Evolutionary conservation across 2,888 invertebrate genomes (phyloP).

Genomic region (Galerucella nymphaeae): DNA sequence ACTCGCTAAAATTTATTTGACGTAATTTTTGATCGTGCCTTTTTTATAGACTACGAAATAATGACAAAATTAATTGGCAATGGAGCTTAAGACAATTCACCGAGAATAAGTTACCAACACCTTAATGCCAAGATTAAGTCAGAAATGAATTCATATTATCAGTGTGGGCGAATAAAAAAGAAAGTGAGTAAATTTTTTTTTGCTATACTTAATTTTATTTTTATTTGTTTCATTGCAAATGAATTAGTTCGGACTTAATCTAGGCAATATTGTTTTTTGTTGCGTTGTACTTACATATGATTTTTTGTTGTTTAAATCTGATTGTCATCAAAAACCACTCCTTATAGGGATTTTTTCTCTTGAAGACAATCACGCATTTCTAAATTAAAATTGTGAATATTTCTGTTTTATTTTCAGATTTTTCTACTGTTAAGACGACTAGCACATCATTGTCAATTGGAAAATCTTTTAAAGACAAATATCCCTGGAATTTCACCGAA

Average conservation of each 20-base stretch:
- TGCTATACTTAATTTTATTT: neutral
- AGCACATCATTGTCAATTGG: neutral
- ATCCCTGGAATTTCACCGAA: neutral
- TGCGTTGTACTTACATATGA: too few species aligned
- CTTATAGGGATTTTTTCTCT: too few species aligned
- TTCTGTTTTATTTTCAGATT: neutral
- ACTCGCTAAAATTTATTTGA: neutral
- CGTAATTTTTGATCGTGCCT: conserved; percentile 4
- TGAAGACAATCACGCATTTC: too few species aligned
- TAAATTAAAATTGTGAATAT: too few species aligned
- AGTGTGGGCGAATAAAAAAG: neutral
- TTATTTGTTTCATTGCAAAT: neutral
- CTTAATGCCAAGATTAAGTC: conserved; percentile 5
- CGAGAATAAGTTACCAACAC: neutral
- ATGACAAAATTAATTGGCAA: neutral
- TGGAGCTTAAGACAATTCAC: neutral
- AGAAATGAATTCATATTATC: conserved; percentile 11
- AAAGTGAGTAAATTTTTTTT: conserved; percentile 12
- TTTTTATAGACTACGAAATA: conserved; percentile 7
- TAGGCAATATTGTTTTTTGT: neutral
- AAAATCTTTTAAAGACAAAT: conserved; percentile 6
- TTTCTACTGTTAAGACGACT: neutral
- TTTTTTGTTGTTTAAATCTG: too few species aligned
- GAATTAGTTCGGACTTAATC: conserved; percentile 10
- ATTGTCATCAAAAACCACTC: too few species aligned